These are phyloP conservation scores for Acanthurus leucopareius DNA, from an alignment of 2,797 vertebrate species.

Conservation along the genomic window DNA sequence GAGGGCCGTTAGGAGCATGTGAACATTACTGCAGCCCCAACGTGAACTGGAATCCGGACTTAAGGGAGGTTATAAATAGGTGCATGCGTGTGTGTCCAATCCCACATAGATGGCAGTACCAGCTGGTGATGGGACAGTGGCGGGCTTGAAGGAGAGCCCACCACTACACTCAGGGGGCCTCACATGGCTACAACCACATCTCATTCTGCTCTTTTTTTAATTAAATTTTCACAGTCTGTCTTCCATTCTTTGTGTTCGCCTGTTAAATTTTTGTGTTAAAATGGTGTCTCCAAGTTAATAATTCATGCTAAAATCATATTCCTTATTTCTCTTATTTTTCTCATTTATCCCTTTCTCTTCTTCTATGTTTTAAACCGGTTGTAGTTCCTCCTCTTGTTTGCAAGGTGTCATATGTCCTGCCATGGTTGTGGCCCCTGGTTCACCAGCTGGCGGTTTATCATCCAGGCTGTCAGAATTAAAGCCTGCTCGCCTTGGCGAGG, in stretches of 20 bases:
- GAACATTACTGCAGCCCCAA: slow-evolving; percentile 69
- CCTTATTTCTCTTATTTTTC: not conserved
- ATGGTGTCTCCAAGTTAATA: not conserved
- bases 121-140: slow-evolving; percentile 70
- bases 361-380: not conserved
- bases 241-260: not conserved
- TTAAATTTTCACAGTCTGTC: too few species aligned
- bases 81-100: slow-evolving; percentile 35
- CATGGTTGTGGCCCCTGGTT: slow-evolving; percentile 45
- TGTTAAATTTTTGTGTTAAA: not conserved
- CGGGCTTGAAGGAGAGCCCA: slow-evolving; percentile 45
- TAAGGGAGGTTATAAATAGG: slow-evolving; percentile 80
- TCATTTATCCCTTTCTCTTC: not conserved
- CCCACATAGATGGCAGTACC: slow-evolving; percentile 68
- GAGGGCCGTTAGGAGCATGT: slow-evolving; percentile 68
- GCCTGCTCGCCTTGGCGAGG: slow-evolving; percentile 74
- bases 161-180: slow-evolving; percentile 24
- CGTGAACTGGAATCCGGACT: slow-evolving; percentile 73
- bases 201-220: not conserved
- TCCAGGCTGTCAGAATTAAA: slow-evolving; percentile 77
- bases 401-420: slow-evolving; percentile 37
- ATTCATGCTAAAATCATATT: not conserved
- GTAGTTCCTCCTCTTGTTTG: slow-evolving; percentile 18
- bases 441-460: slow-evolving; percentile 77
- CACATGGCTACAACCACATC: slow-evolving; percentile 2